These are phyloP conservation scores for Delichon dasypus DNA, from an alignment of 2,797 vertebrate genomes.

Conservation along the genomic window DNA sequence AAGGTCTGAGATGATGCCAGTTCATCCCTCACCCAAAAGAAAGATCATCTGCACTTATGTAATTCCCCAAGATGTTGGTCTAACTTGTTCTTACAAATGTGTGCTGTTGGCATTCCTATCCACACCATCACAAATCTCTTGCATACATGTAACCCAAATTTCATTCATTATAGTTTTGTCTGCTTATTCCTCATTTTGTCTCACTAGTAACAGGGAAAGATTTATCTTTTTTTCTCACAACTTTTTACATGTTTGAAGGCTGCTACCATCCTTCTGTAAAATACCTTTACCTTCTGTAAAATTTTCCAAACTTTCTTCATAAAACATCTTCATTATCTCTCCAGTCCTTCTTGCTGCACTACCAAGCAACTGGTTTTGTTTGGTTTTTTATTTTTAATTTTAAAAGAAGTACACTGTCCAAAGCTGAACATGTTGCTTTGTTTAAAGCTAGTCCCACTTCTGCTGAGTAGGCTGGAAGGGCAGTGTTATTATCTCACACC, in stretches of 20 bases:
- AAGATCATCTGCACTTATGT: not conserved
- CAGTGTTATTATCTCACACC: not conserved
- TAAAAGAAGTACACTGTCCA: not conserved
- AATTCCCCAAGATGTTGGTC: not conserved
- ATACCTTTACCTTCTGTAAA: too few species aligned
- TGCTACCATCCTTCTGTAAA: not conserved
- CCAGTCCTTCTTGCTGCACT: not conserved
- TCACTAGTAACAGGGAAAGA: not conserved
- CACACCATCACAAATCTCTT: not conserved
- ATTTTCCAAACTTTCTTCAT: not conserved
- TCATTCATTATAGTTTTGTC: not conserved
- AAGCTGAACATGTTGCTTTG: not conserved
- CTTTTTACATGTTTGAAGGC: not conserved
- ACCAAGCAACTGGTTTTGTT: not conserved
- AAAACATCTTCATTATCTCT: not conserved
- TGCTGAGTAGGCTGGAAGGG: not conserved
- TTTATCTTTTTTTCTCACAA: not conserved
- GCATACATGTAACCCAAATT: not conserved
- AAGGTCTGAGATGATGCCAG: not conserved
- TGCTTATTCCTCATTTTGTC: not conserved
- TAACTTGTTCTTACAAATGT: not conserved
- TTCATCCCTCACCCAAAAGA: not conserved
- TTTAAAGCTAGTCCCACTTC: not conserved
- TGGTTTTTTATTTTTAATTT: not conserved
- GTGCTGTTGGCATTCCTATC: not conserved